Percentiles rank a stretch among this genome's conserved stretches.
Evolutionary conservation across 2,113 vertebrate species (phyloP).

Genomic region (Mobula hypostoma): DNA sequence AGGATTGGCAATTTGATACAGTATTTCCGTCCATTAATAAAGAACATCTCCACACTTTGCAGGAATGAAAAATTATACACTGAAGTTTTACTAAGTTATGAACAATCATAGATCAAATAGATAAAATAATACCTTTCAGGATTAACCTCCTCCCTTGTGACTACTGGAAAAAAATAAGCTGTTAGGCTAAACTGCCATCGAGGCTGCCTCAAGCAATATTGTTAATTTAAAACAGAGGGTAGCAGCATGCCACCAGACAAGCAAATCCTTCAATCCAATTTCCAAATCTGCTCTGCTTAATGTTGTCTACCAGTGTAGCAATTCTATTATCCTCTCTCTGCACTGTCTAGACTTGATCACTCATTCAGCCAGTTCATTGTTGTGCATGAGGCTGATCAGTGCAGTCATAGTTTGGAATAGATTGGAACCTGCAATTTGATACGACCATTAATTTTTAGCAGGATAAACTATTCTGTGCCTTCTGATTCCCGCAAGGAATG

Average conservation of each 20-base stretch:
- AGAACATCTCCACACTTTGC: not conserved
- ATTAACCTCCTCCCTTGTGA: not conserved
- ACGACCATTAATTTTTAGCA: too few relatives aligned
- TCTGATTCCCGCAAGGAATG: too few relatives aligned
- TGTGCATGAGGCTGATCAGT: not conserved
- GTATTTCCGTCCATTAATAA: not conserved
- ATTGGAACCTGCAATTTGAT: too few relatives aligned
- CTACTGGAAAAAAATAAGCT: not conserved
- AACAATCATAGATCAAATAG: not conserved
- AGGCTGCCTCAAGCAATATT: too few relatives aligned
- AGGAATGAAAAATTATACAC: slow-evolving; percentile 9
- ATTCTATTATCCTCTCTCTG: not conserved
- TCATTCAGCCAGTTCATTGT: not conserved
- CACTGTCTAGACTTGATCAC: not conserved
- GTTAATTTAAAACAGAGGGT: slow-evolving; percentile 30
- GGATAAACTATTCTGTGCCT: too few relatives aligned
- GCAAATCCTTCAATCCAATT: slow-evolving; percentile 2
- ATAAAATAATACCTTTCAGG: slow-evolving; percentile 23
- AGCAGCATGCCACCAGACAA: slow-evolving; percentile 3
- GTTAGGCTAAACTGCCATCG: not conserved
- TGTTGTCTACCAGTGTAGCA: not conserved
- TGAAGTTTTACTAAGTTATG: not conserved
- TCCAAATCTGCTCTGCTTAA: slow-evolving; percentile 10
- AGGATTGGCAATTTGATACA: not conserved
- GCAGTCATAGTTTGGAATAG: not conserved